These are phyloP conservation scores for Tetraodon nigroviridis DNA, from an alignment of 2,113 vertebrate genomes.

Conservation along the genomic window DNA sequence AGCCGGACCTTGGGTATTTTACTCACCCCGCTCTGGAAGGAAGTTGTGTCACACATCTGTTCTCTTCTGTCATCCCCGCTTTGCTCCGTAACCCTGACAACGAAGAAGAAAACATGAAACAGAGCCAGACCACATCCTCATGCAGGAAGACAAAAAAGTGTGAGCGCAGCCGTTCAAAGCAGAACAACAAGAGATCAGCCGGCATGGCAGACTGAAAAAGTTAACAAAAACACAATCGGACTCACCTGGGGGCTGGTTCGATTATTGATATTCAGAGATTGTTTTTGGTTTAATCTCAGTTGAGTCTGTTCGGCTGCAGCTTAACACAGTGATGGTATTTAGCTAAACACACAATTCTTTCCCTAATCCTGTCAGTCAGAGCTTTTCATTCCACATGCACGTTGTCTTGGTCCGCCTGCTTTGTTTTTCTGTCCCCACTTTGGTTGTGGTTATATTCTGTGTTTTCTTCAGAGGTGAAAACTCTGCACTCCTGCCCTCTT, in stretches of 20 bases:
- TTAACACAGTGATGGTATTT: slow-evolving; percentile 15
- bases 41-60: not conserved
- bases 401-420: not conserved
- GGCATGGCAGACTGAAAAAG: slow-evolving; percentile 43
- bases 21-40: not conserved
- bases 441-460: not conserved
- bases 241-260: slow-evolving; percentile 34
- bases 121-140: not conserved
- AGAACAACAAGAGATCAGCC: not conserved
- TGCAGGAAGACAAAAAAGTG: not conserved
- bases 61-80: not conserved
- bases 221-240: slow-evolving; percentile 22
- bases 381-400: slow-evolving; percentile 13
- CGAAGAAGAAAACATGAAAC: slow-evolving; percentile 15
- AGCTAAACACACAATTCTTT: slow-evolving; percentile 7
- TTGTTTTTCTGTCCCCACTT: not conserved
- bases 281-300: slow-evolving; percentile 32
- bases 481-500: slow-evolving; percentile 1
- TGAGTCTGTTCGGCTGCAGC: slow-evolving; percentile 15
- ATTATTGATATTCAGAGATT: slow-evolving; percentile 34
- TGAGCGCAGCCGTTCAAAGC: not conserved
- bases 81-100: slow-evolving; percentile 9
- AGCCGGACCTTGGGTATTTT: rapidly evolving
- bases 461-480: slow-evolving; percentile 3
- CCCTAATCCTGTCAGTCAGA: slow-evolving; percentile 9